These are phyloP conservation scores for Hydrotaea diabolus DNA, from an alignment of 2,888 invertebrate species.

Conservation along the genomic window DNA sequence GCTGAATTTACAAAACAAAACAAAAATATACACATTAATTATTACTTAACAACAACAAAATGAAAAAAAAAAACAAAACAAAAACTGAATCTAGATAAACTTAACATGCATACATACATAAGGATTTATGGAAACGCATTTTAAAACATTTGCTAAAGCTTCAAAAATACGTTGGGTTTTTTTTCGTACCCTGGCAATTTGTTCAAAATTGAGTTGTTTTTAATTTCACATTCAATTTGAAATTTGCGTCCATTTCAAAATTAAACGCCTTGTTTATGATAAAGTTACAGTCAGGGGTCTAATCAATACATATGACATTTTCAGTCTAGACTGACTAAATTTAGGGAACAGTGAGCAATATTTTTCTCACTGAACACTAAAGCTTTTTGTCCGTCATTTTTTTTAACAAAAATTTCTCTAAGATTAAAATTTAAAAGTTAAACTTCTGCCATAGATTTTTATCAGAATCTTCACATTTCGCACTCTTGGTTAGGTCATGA, in stretches of 20 bases:
- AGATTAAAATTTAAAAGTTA: too few species aligned
- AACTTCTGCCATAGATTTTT: too few species aligned
- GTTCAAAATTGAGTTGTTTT: too few species aligned
- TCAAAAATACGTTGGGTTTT: constrained; percentile 11
- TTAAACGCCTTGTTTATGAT: neutral
- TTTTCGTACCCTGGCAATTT: neutral
- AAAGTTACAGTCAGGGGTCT: constrained; percentile 13
- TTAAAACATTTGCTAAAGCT: constrained; percentile 5
- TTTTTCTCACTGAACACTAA: too few species aligned
- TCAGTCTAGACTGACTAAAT: too few species aligned
- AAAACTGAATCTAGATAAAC: constrained; percentile 13
- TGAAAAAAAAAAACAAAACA: constrained; percentile 10
- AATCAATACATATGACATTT: neutral
- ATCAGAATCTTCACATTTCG: too few species aligned
- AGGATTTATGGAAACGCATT: constrained; percentile 7
- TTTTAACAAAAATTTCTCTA: too few species aligned
- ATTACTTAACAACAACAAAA: constrained; percentile 48
- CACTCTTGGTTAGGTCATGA: too few species aligned
- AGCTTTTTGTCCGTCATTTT: too few species aligned
- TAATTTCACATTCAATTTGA: neutral
- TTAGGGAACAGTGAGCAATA: too few species aligned
- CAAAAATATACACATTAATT: constrained; percentile 48
- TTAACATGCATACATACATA: constrained; percentile 41
- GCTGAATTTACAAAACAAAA: constrained; percentile 59
- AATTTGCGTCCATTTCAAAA: neutral